Conservation (phyloP, 2,797 vertebrate genomes). For the Silurus aristotelis region DNA sequence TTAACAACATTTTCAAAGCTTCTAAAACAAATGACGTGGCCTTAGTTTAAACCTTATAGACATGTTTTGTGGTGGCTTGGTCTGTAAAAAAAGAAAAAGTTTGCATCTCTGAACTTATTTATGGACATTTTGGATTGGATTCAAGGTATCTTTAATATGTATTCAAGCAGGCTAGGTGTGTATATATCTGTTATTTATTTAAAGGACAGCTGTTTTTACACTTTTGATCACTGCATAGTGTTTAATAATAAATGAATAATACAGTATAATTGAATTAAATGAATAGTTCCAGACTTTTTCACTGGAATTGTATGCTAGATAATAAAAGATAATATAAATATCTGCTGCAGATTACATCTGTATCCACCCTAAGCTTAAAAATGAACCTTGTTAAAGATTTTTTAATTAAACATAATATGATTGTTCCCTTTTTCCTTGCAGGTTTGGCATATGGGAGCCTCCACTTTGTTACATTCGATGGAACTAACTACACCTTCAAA, state of each 20-base stretch:
- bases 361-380: background rate
- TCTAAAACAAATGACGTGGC: background rate
- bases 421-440: constrained; percentile 49
- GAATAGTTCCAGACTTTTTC: background rate
- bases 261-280: background rate
- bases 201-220: background rate
- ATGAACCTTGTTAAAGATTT: background rate
- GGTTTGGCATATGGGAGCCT: constrained; percentile 79
- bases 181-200: background rate
- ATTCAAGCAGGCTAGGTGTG: background rate
- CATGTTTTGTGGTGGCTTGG: background rate
- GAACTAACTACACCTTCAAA: constrained; percentile 77
- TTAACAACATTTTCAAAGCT: constrained; percentile 1
- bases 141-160: background rate
- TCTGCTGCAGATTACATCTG: background rate
- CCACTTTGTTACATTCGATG: constrained; percentile 81
- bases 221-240: background rate
- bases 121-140: background rate
- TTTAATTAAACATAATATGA: background rate
- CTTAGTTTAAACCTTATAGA: background rate
- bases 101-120: background rate
- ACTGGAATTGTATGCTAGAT: background rate
- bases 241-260: background rate
- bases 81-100: background rate
- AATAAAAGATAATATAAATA: background rate